Evolutionary conservation across 2,113 vertebrate genomes (phyloP), one percentile per base, ranked within the genome.

Genomic region (Crypturellus undulatus): DNA sequence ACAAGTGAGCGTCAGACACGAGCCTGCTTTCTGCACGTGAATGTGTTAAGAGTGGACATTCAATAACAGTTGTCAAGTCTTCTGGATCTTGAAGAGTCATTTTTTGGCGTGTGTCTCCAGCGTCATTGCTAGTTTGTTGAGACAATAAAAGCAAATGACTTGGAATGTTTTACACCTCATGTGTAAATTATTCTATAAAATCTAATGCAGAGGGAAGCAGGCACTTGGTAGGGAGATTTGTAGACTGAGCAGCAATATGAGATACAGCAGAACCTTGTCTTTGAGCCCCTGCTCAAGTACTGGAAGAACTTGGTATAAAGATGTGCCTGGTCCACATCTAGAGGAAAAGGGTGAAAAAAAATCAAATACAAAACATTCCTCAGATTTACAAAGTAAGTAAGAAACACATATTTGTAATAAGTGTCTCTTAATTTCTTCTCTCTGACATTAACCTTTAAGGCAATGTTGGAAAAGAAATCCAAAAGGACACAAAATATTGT

Each of bases 1-100:
- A 28, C 56, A 5, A n/a, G 9, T 7, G 9, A 6, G 40, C 26
- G 24, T 11, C 52, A 24, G 70, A 26, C 51, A 43, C 0, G 0
- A 32, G 40, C 45, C 32, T 32, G 16, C 13, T 36, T 47, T 87
- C 25, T 1, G 43, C 21, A 12, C 3, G 10, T 18, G 52, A 32
- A 9, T 26, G 25, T 10, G 6, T 21, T 24, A 65, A 60, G 5
- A 47, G 22, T 6, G 28, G 26, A 77, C 45, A 34, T 47, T 72
- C 14, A 72, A 21, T 40, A 84, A 34, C 77, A 68, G 28, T 34
- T 58, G 38, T 13, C n/a, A 62, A 36, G 38, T n/a, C 58, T 20
- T 10, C 21, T 60, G 14, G 34, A 7, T 62, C 30, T 64, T 24
- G 26, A n/a, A 38, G 20, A 62, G 84, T 9, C n/a, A 2, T 8